A percentile compares a stretch with the other conserved stretches of the same genome.
Evolutionary conservation across 1,140 invertebrate genomes (phyloP).

Genomic region (Habropoda laboriosa): DNA sequence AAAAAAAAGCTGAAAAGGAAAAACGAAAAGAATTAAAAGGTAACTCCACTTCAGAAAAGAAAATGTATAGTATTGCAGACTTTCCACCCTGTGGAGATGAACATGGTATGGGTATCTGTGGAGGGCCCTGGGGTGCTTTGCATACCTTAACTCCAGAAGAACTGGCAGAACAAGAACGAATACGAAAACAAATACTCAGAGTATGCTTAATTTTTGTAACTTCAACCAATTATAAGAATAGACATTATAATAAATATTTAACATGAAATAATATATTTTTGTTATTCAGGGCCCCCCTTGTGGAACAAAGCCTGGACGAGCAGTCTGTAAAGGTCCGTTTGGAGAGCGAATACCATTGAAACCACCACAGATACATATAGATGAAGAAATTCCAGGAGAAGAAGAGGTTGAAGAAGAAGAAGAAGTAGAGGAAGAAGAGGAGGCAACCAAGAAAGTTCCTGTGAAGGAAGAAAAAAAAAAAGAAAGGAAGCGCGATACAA

Average conservation of each 20-base stretch:
- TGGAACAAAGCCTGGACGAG: constrained; percentile 56
- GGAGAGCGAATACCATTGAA: constrained; percentile 42
- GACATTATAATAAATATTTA: neutral
- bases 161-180: constrained; percentile 45
- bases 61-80: constrained; percentile 58
- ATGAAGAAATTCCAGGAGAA: constrained; percentile 32
- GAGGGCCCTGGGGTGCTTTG: constrained; percentile 56
- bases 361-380: neutral
- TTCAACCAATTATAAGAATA: neutral
- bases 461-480: constrained; percentile 1
- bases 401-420: constrained; percentile 51
- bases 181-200: constrained; percentile 50
- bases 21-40: neutral
- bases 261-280: neutral
- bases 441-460: neutral
- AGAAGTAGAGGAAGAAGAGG: constrained; percentile 17
- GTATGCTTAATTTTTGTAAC: constrained; percentile 22
- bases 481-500: constrained; percentile 27
- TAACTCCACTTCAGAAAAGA: constrained; percentile 23
- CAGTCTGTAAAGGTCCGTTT: constrained; percentile 59
- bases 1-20: constrained; percentile 1
- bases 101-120: constrained; percentile 58
- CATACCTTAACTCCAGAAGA: constrained; percentile 51
- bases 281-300: constrained; percentile 56
- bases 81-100: constrained; percentile 63